Evolutionary conservation across 2,113 vertebrate species (phyloP).

Genomic region (Chamaetylas fuelleborni): DNA sequence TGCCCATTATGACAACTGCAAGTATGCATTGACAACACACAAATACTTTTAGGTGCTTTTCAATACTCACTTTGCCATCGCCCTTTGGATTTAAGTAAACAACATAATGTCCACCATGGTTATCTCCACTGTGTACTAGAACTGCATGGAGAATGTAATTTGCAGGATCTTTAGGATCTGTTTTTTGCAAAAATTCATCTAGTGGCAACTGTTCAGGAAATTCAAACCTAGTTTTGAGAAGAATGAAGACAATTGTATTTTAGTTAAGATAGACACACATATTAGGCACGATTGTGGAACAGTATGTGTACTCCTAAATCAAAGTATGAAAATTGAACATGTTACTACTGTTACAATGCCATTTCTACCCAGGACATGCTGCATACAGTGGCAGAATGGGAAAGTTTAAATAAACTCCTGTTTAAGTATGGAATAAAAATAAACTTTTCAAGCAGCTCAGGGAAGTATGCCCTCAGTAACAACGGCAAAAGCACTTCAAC

Average conservation of each 20-base stretch:
- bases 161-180: constrained; percentile 94
- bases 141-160: constrained; percentile 98
- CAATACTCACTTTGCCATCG: constrained; percentile 93
- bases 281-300: background rate
- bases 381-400: background rate
- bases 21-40: background rate
- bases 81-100: constrained; percentile 99
- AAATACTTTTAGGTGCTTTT: background rate
- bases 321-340: background rate
- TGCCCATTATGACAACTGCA: background rate
- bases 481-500: background rate
- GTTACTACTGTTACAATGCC: background rate
- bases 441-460: background rate
- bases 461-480: background rate
- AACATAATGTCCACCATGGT: constrained; percentile 98
- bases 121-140: constrained; percentile 97
- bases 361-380: background rate
- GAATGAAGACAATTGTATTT: background rate
- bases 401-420: background rate
- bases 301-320: background rate
- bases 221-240: constrained; percentile 85
- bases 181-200: constrained; percentile 98
- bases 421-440: background rate
- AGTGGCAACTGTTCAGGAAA: constrained; percentile 96
- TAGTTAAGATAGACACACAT: background rate